Base-by-base conservation (phyloP, 2,797 vertebrate species). In the Pteronotus mesoamericanus region DNA sequence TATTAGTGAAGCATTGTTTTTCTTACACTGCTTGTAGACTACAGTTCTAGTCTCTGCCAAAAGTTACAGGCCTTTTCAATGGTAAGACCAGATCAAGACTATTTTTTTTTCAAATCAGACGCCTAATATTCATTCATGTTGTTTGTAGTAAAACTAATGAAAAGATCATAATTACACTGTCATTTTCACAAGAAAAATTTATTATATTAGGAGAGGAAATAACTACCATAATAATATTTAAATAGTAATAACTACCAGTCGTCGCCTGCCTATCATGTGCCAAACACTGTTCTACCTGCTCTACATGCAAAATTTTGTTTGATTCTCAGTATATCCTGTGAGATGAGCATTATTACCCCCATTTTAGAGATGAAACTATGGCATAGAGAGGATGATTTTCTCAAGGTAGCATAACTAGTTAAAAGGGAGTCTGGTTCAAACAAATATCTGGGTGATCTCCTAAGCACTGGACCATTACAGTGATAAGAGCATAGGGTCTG, bases 161-260 rank as follows among this genome's bases (percentile, higher is more conserved):
- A 94, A 94, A 64, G 32, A 69, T 32, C 69, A 19, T 53, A 94
- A 80, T 91, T 89, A 69, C 14, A 2, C 42, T 84, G 22, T 89
- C 64, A 42, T 95, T 91, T 88, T 77, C 64, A 57, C n/a, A 80
- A 46, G 92, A 59, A 97, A 79, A 84, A 83, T 59, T 18, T 74
- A 77, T 82, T 75, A 14, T 75, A 68, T 86, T 86, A 89, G 16
- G 16, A 93, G 14, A 93, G 15, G 8, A 71, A 71, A 74, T 53
- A 92, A 55, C 32, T 32, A 57, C 21, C 26, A n/a, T 68, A 83
- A 59, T 77, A 86, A 92, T 64, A n/a, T n/a, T 64, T 64, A 77
- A 75, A 59, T 80, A 91, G 66, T 74, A 57, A 26, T 82, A 83
- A 64, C 32, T 86, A 19, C 12, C 16, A 29, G 44, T 79, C 87